A percentile compares a stretch with the other conserved stretches of the same genome.
Conservation (phyloP, 2,113 vertebrate genomes). For the Vidua chalybeata region DNA sequence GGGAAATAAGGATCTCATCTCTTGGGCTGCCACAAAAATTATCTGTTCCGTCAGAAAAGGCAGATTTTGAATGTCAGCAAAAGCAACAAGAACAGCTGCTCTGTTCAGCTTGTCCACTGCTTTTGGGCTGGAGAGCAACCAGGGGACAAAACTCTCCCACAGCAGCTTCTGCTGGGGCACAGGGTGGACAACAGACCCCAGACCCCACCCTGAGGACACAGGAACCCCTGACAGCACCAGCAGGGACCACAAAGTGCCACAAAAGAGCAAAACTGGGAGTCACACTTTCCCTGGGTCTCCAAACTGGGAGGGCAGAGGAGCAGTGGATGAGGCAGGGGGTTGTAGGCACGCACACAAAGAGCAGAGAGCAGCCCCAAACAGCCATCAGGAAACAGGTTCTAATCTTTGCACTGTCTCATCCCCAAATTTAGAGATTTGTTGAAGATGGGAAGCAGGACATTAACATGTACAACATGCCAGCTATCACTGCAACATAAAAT, state of each 20-base stretch:
- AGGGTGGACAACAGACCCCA: neutral
- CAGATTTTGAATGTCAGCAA: neutral
- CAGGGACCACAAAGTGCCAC: neutral
- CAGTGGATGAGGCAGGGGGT: fast-evolving
- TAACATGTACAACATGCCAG: neutral
- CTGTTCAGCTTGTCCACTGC: neutral
- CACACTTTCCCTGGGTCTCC: fast-evolving
- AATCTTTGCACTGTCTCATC: neutral
- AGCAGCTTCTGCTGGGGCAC: neutral
- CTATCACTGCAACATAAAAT: neutral
- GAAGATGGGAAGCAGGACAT: neutral
- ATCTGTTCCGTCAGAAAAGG: neutral
- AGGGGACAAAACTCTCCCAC: neutral
- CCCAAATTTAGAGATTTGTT: neutral
- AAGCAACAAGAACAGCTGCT: neutral
- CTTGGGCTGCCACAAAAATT: constrained; percentile 14
- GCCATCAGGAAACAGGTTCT: neutral
- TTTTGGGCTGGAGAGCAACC: neutral
- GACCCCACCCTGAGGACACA: fast-evolving
- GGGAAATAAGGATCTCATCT: constrained; percentile 37
- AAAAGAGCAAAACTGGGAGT: neutral
- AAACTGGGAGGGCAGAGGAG: neutral
- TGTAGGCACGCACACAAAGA: fast-evolving
- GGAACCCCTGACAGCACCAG: neutral
- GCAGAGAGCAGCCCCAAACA: fast-evolving